Conservation (phyloP, 2,797 vertebrate genomes). For the Chaetodon trifasciatus region DNA sequence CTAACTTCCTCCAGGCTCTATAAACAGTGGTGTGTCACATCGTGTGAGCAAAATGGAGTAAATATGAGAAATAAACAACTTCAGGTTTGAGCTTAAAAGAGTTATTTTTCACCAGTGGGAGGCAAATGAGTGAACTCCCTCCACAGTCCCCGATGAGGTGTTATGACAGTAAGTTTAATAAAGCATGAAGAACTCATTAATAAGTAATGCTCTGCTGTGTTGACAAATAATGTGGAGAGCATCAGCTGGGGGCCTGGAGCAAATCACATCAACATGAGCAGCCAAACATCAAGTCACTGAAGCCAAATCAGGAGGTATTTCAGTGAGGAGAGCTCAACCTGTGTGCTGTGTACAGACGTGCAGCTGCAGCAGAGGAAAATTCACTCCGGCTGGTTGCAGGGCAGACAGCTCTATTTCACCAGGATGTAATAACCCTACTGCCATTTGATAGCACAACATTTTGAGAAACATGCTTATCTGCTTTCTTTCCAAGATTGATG, state of each 20-base stretch:
- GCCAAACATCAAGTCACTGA: slow-evolving; percentile 56
- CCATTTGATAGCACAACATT: neutral
- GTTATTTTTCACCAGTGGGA: slow-evolving; percentile 38
- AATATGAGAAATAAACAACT: slow-evolving; percentile 43
- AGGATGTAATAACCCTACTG: neutral
- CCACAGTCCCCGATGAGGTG: slow-evolving; percentile 80
- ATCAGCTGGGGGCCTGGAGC: slow-evolving; percentile 71
- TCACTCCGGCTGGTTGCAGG: neutral
- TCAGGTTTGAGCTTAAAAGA: slow-evolving; percentile 24
- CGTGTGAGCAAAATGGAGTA: slow-evolving; percentile 20
- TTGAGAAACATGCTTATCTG: neutral
- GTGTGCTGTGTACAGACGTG: slow-evolving; percentile 11
- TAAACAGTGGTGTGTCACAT: slow-evolving; percentile 14
- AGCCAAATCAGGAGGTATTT: slow-evolving; percentile 30
- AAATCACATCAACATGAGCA: slow-evolving; percentile 80
- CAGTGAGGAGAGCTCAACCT: slow-evolving; percentile 7
- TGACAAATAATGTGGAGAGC: slow-evolving; percentile 87
- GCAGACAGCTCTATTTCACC: slow-evolving; percentile 1
- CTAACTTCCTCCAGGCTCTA: slow-evolving; percentile 17
- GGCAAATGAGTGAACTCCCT: slow-evolving; percentile 66
- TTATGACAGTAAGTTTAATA: slow-evolving; percentile 90
- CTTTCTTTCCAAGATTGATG: neutral
- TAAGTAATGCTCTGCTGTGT: slow-evolving; percentile 87
- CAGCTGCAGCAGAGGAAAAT: slow-evolving; percentile 15
- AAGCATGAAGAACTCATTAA: slow-evolving; percentile 89